Percentiles rank a stretch among this genome's conserved stretches.
phyloP scores from a whole-genome alignment of 2,797 vertebrate species.

The Coluber constrictor region DNA sequence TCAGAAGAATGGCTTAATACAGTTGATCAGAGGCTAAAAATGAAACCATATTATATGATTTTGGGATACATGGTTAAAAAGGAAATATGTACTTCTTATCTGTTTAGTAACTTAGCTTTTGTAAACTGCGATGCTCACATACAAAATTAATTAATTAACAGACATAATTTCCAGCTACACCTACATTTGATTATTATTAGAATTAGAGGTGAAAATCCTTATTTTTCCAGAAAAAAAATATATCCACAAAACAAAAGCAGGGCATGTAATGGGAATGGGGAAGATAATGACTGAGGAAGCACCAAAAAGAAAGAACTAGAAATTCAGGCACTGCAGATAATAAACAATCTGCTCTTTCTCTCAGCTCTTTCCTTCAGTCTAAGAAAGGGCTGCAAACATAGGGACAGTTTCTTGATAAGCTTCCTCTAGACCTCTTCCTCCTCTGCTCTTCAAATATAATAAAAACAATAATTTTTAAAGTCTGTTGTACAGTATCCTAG shows the following conservation, averaged over 20 bases:
- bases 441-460: background rate
- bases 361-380: background rate
- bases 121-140: background rate
- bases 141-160: background rate
- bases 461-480: background rate
- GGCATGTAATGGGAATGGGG: background rate
- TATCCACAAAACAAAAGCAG: background rate
- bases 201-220: background rate
- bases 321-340: background rate
- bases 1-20: slow-evolving; percentile 10
- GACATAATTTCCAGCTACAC: background rate
- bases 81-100: background rate
- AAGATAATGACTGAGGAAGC: background rate
- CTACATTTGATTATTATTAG: background rate
- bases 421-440: background rate
- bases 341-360: background rate
- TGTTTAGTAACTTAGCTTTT: background rate
- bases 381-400: background rate
- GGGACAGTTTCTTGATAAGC: background rate
- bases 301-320: background rate
- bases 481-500: background rate
- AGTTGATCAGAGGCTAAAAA: background rate
- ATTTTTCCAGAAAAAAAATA: background rate
- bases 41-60: slow-evolving; percentile 17
- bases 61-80: slow-evolving; percentile 4